These are phyloP conservation scores for Crotalus tigris DNA, from an alignment of 2,113 vertebrate species.

Conservation along the genomic window DNA sequence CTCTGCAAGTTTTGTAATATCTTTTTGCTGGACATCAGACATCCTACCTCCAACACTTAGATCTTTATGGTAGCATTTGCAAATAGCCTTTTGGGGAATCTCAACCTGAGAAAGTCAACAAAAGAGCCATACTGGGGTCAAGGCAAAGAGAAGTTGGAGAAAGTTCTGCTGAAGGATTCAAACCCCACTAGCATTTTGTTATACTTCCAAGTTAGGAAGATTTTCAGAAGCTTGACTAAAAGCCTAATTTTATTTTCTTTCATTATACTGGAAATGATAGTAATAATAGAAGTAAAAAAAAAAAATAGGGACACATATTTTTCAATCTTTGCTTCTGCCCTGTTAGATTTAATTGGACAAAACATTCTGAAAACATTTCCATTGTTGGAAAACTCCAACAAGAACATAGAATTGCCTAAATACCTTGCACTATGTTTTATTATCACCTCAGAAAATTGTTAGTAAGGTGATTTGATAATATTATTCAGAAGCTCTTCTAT, in stretches of 20 bases:
- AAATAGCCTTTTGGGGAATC: background rate
- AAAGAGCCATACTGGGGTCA: background rate
- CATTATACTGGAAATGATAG: background rate
- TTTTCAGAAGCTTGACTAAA: background rate
- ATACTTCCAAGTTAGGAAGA: background rate
- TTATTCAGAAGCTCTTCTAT: background rate
- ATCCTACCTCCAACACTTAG: background rate
- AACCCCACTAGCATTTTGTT: background rate
- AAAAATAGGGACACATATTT: background rate
- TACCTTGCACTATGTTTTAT: background rate
- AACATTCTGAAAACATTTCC: background rate
- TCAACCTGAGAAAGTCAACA: background rate
- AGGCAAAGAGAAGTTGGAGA: background rate
- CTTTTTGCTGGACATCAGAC: background rate
- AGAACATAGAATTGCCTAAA: background rate
- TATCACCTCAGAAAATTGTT: background rate
- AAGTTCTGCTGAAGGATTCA: background rate
- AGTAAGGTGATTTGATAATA: background rate
- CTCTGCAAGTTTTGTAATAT: background rate
- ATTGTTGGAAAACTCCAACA: background rate
- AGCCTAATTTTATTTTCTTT: background rate
- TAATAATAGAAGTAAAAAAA: background rate
- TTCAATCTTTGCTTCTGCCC: background rate
- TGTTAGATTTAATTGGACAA: background rate
- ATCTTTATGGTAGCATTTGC: background rate